phyloP scores from a whole-genome alignment of 2,113 vertebrate genomes.

The Edolisoma coerulescens region DNA sequence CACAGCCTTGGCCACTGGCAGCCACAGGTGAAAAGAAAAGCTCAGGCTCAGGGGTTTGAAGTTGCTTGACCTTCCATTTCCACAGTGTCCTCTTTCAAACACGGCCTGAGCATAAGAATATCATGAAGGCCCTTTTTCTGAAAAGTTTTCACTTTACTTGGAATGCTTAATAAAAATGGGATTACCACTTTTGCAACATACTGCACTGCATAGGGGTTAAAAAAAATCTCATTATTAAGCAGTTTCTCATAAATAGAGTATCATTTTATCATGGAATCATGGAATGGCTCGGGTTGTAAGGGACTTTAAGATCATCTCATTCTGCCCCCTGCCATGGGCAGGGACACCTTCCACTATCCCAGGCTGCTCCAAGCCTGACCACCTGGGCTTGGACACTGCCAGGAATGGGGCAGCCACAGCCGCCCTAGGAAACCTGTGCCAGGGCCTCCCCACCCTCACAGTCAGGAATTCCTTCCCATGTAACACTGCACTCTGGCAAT shows the following conservation, averaged over 20 bases:
- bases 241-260: neutral
- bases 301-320: neutral
- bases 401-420: neutral
- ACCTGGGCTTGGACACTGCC: neutral
- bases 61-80: neutral
- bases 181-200: neutral
- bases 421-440: neutral
- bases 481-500: fast-evolving
- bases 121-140: neutral
- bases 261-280: fast-evolving
- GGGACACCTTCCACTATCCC: fast-evolving
- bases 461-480: fast-evolving
- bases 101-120: fast-evolving
- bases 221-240: neutral
- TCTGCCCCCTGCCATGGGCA: neutral
- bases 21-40: neutral
- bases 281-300: neutral
- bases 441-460: neutral
- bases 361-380: fast-evolving
- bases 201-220: neutral
- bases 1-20: neutral
- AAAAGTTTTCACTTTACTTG: neutral
- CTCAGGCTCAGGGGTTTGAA: neutral
- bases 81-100: neutral
- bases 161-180: neutral